phyloP scores from a whole-genome alignment of 2,797 vertebrate species.

The Fratercula arctica region DNA sequence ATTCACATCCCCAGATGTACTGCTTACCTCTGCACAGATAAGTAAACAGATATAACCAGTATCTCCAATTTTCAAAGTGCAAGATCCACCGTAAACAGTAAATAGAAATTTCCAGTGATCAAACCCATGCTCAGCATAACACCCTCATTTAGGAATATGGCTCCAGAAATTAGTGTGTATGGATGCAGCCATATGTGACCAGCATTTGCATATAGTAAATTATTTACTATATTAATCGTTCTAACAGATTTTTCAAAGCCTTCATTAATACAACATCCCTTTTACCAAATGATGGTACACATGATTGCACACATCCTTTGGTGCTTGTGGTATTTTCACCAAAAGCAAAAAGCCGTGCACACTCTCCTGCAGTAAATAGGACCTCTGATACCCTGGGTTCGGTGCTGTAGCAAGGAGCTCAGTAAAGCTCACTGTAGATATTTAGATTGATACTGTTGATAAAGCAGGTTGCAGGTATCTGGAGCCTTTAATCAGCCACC shows the following conservation, averaged over 20 bases:
- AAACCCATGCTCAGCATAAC: background rate
- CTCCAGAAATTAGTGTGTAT: background rate
- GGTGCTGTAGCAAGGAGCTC: background rate
- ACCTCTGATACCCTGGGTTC: background rate
- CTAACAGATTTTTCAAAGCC: constrained; percentile 19
- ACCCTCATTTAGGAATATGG: background rate
- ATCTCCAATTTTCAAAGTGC: background rate
- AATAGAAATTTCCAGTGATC: background rate
- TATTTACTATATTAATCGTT: constrained; percentile 22
- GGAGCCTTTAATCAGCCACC: background rate
- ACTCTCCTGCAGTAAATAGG: background rate
- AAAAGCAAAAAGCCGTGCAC: background rate
- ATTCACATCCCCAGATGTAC: background rate
- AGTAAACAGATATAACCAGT: background rate
- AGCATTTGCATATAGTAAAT: constrained; percentile 11
- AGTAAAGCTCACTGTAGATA: background rate
- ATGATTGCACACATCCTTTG: background rate
- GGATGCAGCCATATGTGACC: background rate
- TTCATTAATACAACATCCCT: background rate
- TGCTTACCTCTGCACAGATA: background rate
- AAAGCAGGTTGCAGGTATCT: background rate
- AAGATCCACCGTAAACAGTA: background rate
- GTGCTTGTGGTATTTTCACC: background rate
- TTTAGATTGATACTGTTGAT: background rate
- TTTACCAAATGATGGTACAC: background rate